These are phyloP conservation scores for Lumbricus terrestris DNA, from an alignment of 2,888 invertebrate species.

Conservation along the genomic window DNA sequence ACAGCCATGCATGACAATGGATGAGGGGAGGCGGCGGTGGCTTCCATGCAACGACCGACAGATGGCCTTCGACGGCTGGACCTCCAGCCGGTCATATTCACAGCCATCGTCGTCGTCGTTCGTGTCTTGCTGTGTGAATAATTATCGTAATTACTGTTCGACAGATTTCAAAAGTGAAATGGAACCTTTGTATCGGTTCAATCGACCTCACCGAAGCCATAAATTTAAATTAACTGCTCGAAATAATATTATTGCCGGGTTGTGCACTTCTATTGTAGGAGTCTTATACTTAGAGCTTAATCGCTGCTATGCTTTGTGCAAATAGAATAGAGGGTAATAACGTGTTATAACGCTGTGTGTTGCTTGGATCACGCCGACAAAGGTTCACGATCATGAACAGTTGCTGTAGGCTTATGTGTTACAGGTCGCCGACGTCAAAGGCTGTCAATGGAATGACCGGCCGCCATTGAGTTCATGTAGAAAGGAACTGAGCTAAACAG, in stretches of 20 bases:
- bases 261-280: neutral
- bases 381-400: neutral
- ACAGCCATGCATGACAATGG: neutral
- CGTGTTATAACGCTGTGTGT: neutral
- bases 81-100: neutral
- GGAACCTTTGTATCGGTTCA: neutral
- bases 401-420: too few relatives aligned
- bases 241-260: neutral
- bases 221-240: neutral
- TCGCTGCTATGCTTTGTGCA: neutral
- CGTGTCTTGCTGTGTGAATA: neutral
- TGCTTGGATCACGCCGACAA: neutral
- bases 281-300: neutral
- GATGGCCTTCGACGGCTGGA: neutral
- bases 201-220: neutral
- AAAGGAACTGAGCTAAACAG: too few relatives aligned
- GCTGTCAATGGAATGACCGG: neutral
- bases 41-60: neutral
- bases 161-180: neutral
- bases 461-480: neutral
- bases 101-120: too few relatives aligned
- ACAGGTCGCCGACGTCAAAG: neutral
- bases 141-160: slow-evolving; percentile 5
- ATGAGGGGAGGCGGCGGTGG: neutral
- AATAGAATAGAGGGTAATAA: slow-evolving; percentile 3